Evolutionary conservation across 1,140 invertebrate species (phyloP).

Genomic region (Neotoxoptera formosana): DNA sequence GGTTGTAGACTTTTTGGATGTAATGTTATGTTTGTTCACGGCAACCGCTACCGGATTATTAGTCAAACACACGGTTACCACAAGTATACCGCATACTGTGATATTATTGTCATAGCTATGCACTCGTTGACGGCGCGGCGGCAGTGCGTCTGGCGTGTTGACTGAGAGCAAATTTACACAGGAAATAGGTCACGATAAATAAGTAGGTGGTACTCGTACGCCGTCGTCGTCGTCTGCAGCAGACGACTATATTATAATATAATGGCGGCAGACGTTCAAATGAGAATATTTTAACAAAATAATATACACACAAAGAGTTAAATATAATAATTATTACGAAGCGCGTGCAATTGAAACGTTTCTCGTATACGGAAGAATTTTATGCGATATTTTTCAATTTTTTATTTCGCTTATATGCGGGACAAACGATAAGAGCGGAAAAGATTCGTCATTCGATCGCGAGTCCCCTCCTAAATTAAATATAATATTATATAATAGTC

Average conservation of each 20-base stretch:
- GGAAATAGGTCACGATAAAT: slow-evolving; percentile 10
- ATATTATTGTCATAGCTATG: not conserved
- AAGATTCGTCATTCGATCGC: too few species aligned
- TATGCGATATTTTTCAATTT: too few species aligned
- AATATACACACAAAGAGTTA: too few species aligned
- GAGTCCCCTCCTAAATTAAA: too few species aligned
- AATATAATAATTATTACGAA: too few species aligned
- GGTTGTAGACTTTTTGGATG: not conserved
- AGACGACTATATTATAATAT: not conserved
- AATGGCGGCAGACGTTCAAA: not conserved
- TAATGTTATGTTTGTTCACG: not conserved
- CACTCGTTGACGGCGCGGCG: too few species aligned
- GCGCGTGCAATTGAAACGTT: too few species aligned
- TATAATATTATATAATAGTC: too few species aligned
- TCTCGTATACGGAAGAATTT: too few species aligned
- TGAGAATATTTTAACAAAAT: not conserved
- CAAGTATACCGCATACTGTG: not conserved
- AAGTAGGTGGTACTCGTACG: not conserved
- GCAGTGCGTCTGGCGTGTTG: not conserved
- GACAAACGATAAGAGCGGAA: too few species aligned
- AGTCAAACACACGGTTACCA: not conserved
- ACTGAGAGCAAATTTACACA: slow-evolving; percentile 27
- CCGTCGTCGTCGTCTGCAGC: not conserved
- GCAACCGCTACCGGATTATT: slow-evolving; percentile 44
- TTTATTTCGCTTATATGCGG: too few species aligned